Conservation (phyloP, 2,888 invertebrate genomes). For the Hololepta plana region DNA sequence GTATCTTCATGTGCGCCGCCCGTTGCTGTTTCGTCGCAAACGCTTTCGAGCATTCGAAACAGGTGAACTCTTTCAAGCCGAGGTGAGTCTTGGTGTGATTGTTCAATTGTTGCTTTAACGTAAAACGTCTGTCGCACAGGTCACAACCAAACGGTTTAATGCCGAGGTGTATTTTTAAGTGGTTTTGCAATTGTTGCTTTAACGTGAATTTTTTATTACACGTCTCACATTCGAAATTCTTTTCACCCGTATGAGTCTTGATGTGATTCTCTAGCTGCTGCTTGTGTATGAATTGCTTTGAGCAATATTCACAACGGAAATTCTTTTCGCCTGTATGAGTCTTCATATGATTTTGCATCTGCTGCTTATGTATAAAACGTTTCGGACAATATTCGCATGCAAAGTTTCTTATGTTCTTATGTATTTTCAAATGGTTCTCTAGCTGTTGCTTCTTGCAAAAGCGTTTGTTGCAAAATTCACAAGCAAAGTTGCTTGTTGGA, state of each 20-base stretch:
- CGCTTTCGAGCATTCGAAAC: neutral
- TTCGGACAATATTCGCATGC: too few species aligned
- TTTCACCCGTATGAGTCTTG: slow-evolving; percentile 10
- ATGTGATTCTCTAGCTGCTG: slow-evolving; percentile 14
- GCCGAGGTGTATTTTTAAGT: slow-evolving; percentile 9
- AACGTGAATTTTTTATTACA: slow-evolving; percentile 10
- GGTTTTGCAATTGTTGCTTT: slow-evolving; percentile 9
- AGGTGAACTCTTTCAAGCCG: slow-evolving; percentile 3
- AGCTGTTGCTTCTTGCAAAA: slow-evolving; percentile 3
- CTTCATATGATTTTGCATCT: slow-evolving; percentile 12
- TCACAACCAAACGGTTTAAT: slow-evolving; percentile 3
- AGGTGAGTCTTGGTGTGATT: neutral
- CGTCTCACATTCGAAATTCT: slow-evolving; percentile 10
- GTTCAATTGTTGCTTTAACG: slow-evolving; percentile 2
- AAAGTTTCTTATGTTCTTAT: too few species aligned
- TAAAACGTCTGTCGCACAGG: slow-evolving; percentile 1
- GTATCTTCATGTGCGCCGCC: neutral
- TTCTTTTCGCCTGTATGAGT: slow-evolving; percentile 12
- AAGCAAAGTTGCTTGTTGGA: slow-evolving; percentile 2
- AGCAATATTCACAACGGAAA: slow-evolving; percentile 13
- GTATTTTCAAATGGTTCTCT: neutral
- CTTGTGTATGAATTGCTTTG: slow-evolving; percentile 14
- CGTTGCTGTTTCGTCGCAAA: slow-evolving; percentile 3
- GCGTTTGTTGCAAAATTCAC: neutral
- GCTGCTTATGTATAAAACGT: slow-evolving; percentile 14